Evolutionary conservation across 2,113 vertebrate species (phyloP).

Genomic region (Halichoeres trimaculatus): DNA sequence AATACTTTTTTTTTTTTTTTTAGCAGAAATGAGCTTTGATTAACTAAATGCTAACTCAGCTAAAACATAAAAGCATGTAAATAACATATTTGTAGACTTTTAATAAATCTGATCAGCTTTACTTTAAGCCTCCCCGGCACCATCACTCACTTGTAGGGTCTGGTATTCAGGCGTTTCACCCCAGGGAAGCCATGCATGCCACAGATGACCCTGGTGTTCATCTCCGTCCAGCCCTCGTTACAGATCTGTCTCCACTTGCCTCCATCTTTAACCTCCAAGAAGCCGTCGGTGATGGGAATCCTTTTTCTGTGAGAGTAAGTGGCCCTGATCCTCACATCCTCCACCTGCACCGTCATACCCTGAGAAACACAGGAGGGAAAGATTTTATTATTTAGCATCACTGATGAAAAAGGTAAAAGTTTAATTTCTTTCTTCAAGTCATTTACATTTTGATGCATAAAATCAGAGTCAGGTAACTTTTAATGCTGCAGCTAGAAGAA

Average conservation of each 20-base stretch:
- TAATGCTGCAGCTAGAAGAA: background rate
- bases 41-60: background rate
- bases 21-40: background rate
- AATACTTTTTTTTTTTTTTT: no score
- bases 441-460: background rate
- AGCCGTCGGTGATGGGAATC: slow-evolving; percentile 91
- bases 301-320: slow-evolving; percentile 91
- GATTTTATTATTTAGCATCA: background rate
- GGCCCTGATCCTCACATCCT: slow-evolving; percentile 91
- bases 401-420: background rate
- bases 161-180: slow-evolving; percentile 89
- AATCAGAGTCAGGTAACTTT: background rate
- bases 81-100: background rate
- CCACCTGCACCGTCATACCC: slow-evolving; percentile 91
- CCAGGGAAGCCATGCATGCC: slow-evolving; percentile 96
- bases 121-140: background rate
- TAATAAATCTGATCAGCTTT: background rate
- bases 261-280: slow-evolving; percentile 92
- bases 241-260: slow-evolving; percentile 95
- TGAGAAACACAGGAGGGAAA: slow-evolving; percentile 50
- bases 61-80: background rate
- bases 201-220: slow-evolving; percentile 91
- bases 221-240: slow-evolving; percentile 86
- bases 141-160: slow-evolving; percentile 92
- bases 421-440: background rate